Evolutionary conservation across 2,888 invertebrate species (phyloP), one percentile per base, ranked within the genome.

Genomic region (Ophioninae sp.): DNA sequence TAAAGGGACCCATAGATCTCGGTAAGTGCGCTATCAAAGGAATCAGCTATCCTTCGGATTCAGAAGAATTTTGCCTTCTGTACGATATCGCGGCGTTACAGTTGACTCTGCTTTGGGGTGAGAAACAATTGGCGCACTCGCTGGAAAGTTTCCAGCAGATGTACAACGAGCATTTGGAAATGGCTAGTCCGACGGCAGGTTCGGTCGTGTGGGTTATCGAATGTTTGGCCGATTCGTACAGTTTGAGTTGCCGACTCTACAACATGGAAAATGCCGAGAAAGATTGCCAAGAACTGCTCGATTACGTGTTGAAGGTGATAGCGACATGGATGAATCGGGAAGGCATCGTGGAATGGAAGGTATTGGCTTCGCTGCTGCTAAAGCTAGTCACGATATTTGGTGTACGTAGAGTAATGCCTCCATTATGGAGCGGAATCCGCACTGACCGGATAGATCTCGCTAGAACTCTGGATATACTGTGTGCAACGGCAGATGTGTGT

Each of bases 61-160:
- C n/a, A n/a, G 39, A 82, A 1, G 84, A 87, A 75, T 51, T 86
- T 20, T n/a, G 41, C 7, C 75, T 89, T 65, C 59, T 90, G 5
- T 81, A 83, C 59, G 92, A 92, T 61, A 88, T 91, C 73, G 63
- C 89, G 5, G 79, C 87, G 58, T 74, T 92, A 64, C 87, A 87
- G 64, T 73, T 89, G 56, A 76, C 86, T 63, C 85, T 91, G 2
- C 86, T 86, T 23, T 85, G 74, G 30, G 72, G 86, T 37, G 51
- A 81, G 5, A 22, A 69, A 68, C 81, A 80, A 37, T 73, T 90
- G 20, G 51, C 84, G 23, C 10, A 76, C n/a, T 77, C 85, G 39
- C 82, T 90, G 41, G 58, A 82, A 63, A 20, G 86, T 64, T 88
- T 90, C 77, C 83, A 81, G 23, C 51, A 72, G 9, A 73, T 37